Conservation (phyloP, 1,140 invertebrate genomes). For the Platyura marginata region DNA sequence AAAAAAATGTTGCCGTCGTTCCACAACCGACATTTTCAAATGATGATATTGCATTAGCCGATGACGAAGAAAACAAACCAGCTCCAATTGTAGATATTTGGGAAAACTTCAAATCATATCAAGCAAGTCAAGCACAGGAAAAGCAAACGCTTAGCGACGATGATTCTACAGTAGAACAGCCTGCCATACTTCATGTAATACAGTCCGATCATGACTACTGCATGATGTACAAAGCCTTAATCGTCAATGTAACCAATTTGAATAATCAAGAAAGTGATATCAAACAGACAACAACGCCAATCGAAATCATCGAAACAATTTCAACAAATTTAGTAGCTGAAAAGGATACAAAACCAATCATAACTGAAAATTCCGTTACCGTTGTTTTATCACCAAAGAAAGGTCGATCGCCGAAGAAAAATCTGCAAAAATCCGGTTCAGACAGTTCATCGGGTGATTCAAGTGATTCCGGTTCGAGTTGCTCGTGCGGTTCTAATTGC, state of each 20-base stretch:
- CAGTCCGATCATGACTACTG: conserved; percentile 50
- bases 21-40: conserved; percentile 1
- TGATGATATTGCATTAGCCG: conserved; percentile 11
- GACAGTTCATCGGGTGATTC: conserved; percentile 43
- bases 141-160: conserved; percentile 4
- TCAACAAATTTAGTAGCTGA: conserved; percentile 10
- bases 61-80: conserved; percentile 13
- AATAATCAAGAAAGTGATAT: conserved; percentile 4
- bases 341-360: conserved; percentile 14
- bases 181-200: conserved; percentile 31
- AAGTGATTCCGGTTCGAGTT: conserved; percentile 54
- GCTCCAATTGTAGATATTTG: conserved; percentile 50
- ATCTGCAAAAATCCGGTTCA: conserved; percentile 14
- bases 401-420: conserved; percentile 20
- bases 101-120: conserved; percentile 60
- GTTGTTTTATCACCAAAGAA: conserved; percentile 24
- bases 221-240: conserved; percentile 15
- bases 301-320: neutral
- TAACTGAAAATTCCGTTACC: neutral
- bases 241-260: conserved; percentile 1
- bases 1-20: conserved; percentile 11
- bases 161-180: conserved; percentile 11
- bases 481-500: conserved; percentile 49
- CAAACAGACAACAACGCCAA: conserved; percentile 4
- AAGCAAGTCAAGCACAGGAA: conserved; percentile 21